Percentiles rank a stretch among this genome's conserved stretches.
Evolutionary conservation across 2,888 invertebrate genomes (phyloP).

Genomic region (Camponotus fellah): DNA sequence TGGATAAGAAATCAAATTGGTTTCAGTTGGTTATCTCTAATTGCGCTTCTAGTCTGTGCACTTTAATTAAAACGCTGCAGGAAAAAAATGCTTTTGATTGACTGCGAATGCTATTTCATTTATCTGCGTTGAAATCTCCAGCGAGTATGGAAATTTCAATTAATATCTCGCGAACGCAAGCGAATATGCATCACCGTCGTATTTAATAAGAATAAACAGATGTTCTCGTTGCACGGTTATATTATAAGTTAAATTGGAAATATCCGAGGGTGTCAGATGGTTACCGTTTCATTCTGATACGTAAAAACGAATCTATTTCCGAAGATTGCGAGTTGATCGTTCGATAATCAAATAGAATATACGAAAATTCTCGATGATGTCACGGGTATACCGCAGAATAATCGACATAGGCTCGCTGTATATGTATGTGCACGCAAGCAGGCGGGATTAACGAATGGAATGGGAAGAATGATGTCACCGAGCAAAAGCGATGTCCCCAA

Average conservation of each 20-base stretch:
- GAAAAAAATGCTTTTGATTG: conserved; percentile 36
- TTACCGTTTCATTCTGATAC: conserved; percentile 40
- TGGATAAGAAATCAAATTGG: background rate
- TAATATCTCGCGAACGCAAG: conserved; percentile 21
- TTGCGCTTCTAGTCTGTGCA: conserved; percentile 9
- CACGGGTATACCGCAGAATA: conserved; percentile 49
- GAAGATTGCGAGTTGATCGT: conserved; percentile 58
- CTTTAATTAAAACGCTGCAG: conserved; percentile 27
- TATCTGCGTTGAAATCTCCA: conserved; percentile 9
- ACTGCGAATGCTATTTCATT: conserved; percentile 4
- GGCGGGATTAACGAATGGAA: conserved; percentile 64
- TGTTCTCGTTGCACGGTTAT: background rate
- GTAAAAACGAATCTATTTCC: conserved; percentile 74
- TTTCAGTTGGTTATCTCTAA: conserved; percentile 17
- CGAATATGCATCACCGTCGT: conserved; percentile 9
- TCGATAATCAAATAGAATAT: conserved; percentile 59
- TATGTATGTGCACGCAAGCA: conserved; percentile 2
- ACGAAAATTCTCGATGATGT: conserved; percentile 66
- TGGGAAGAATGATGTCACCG: conserved; percentile 69
- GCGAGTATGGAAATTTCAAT: conserved; percentile 37
- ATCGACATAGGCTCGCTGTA: background rate
- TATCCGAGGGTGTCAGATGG: conserved; percentile 47
- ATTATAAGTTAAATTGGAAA: conserved; percentile 39
- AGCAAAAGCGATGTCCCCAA: conserved; percentile 65
- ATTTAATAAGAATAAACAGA: conserved; percentile 43